Evolutionary conservation across 2,888 invertebrate species (phyloP), one percentile per base, ranked within the genome.

Genomic region (Nezara viridula): DNA sequence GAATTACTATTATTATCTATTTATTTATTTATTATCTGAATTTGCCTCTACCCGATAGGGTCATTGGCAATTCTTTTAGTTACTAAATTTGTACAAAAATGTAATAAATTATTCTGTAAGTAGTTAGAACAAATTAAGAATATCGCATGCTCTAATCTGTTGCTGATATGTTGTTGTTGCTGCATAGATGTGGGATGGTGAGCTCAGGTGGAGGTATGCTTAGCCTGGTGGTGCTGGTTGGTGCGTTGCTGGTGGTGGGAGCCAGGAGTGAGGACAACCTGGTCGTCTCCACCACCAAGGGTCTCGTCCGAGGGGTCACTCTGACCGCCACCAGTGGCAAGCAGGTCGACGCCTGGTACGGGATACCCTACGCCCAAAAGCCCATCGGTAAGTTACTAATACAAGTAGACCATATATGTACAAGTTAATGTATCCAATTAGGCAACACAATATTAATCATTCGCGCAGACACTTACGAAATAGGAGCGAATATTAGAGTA

Each of bases 311-410:
- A 92, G 97, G 97, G 87, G 94, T 95, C 90, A 96, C 96, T 86
- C 93, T 96, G 91, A 95, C 94, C 49, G 95, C 97, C 27, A 95
- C 96, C 91, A 95, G 97, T 90, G 96, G 96, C 89, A 95, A 97
- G 93, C 95, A 95, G 93, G 96, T 97, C 90, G 97, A 97, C 92
- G 96, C 96, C 10, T 97, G 97, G 96, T 94, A 96, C 92, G 96
- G 96, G 60, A 96, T 97, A 91, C 97, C 97, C 7, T 97, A 96
- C 92, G 96, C 96, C 91, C 96, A 96, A 93, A 96, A 96, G 93
- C 96, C 96, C 9, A 91, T 96, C 86, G 96, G 94, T 93, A 91
- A 92, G 92, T 90, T 9, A 49, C 27, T 14, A 10, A 60, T 5
- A 12, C 19, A 66, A 66, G 7, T 66, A 66, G 2, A n/a, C n/a